Evolutionary conservation across 2,113 vertebrate genomes (phyloP).

Genomic region (Typhlomys cinereus): DNA sequence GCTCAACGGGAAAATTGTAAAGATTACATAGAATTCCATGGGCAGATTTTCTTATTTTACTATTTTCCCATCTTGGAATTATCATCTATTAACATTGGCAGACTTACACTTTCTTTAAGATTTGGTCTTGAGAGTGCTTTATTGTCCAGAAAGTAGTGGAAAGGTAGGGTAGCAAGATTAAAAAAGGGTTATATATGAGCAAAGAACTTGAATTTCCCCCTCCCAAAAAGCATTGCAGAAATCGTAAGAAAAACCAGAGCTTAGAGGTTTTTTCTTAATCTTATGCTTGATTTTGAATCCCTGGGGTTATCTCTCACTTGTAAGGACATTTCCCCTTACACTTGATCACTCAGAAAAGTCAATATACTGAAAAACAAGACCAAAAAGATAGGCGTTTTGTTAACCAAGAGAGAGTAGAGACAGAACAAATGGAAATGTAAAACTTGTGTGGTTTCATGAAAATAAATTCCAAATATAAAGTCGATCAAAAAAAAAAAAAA

Average conservation of each 20-base stretch:
- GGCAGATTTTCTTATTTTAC: slow-evolving; percentile 25
- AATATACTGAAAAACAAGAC: background rate
- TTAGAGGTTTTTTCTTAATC: slow-evolving; percentile 30
- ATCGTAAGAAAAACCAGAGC: slow-evolving; percentile 4
- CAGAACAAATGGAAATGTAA: background rate
- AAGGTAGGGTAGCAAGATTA: background rate
- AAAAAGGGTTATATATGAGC: background rate
- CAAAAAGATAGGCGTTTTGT: background rate
- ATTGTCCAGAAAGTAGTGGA: background rate
- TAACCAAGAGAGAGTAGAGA: background rate
- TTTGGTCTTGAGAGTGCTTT: background rate
- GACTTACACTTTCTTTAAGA: slow-evolving; percentile 6
- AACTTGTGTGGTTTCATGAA: slow-evolving; percentile 14
- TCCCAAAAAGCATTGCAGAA: background rate
- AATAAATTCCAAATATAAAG: background rate
- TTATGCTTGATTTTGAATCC: slow-evolving; percentile 19
- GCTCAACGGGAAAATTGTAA: background rate
- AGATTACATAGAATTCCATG: slow-evolving; percentile 30
- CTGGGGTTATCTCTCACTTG: background rate
- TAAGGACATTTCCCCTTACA: background rate
- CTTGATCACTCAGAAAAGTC: background rate
- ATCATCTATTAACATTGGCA: background rate
- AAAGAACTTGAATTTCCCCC: background rate
- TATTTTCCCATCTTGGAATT: slow-evolving; percentile 16
- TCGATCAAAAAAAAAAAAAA: background rate